Evolutionary conservation across 2,797 vertebrate species (phyloP).

Genomic region (Notamacropus eugenii): DNA sequence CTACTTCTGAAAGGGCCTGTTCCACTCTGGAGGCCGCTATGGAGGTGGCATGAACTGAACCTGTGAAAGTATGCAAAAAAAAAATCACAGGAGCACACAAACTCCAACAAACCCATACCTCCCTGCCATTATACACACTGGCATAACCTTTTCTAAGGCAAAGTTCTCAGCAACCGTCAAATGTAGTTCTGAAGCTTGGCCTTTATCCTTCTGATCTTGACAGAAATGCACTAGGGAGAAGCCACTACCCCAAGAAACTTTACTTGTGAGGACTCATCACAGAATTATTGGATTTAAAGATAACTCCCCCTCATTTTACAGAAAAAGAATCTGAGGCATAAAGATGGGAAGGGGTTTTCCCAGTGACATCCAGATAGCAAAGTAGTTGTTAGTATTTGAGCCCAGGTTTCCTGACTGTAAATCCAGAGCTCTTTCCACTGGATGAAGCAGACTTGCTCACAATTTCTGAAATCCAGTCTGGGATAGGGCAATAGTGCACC

Average conservation of each 20-base stretch:
- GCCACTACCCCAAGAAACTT: not conserved
- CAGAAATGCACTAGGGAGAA: not conserved
- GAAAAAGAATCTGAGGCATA: not conserved
- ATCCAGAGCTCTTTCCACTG: not conserved
- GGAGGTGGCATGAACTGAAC: constrained; percentile 96
- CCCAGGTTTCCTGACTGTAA: not conserved
- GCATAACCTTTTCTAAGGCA: not conserved
- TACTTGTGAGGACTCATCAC: not conserved
- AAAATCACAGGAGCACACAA: constrained; percentile 20
- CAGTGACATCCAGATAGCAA: not conserved
- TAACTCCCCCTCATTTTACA: not conserved
- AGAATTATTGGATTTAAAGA: not conserved
- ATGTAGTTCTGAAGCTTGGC: not conserved
- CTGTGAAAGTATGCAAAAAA: constrained; percentile 81
- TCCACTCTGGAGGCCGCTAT: constrained; percentile 98
- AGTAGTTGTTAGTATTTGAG: not conserved
- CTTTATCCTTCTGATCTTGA: not conserved
- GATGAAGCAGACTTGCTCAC: not conserved
- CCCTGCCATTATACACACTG: not conserved
- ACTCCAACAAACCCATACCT: not conserved
- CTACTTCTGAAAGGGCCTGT: constrained; percentile 97
- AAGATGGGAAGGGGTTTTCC: not conserved
- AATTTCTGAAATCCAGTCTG: not conserved
- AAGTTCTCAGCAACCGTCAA: not conserved
- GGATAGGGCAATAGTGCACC: not conserved